Conservation (phyloP, 2,888 invertebrate genomes). For the Leptopilina syphax region DNA sequence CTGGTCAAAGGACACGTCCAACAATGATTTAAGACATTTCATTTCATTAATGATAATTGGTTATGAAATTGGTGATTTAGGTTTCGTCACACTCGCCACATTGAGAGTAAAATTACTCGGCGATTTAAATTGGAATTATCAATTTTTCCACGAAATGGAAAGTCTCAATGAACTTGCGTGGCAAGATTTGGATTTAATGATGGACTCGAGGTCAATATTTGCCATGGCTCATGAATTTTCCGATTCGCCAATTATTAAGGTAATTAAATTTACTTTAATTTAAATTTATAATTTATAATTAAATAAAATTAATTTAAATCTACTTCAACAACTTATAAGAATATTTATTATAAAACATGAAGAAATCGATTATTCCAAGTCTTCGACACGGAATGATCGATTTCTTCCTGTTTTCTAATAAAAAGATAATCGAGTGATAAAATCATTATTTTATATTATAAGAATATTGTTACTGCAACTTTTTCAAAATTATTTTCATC, state of each 20-base stretch:
- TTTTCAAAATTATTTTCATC: no score
- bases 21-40: constrained; percentile 61
- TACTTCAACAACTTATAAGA: no score
- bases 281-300: constrained; percentile 19
- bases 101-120: constrained; percentile 69
- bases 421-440: no score
- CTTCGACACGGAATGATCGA: no score
- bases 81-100: constrained; percentile 71
- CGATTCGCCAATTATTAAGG: constrained; percentile 64
- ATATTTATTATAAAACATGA: no score
- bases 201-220: constrained; percentile 71
- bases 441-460: no score
- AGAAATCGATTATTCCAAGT: no score
- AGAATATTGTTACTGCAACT: no score
- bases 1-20: constrained; percentile 65
- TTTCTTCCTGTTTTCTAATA: no score
- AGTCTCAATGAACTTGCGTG: constrained; percentile 72
- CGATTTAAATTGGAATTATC: constrained; percentile 53
- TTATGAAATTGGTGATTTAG: constrained; percentile 73
- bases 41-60: constrained; percentile 68
- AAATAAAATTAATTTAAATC: background rate
- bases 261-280: constrained; percentile 51
- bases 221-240: constrained; percentile 70
- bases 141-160: constrained; percentile 63
- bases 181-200: constrained; percentile 71